Percentiles rank a stretch among this genome's conserved stretches.
phyloP scores from a whole-genome alignment of 2,797 vertebrate genomes.

The Chrysocyon brachyurus region DNA sequence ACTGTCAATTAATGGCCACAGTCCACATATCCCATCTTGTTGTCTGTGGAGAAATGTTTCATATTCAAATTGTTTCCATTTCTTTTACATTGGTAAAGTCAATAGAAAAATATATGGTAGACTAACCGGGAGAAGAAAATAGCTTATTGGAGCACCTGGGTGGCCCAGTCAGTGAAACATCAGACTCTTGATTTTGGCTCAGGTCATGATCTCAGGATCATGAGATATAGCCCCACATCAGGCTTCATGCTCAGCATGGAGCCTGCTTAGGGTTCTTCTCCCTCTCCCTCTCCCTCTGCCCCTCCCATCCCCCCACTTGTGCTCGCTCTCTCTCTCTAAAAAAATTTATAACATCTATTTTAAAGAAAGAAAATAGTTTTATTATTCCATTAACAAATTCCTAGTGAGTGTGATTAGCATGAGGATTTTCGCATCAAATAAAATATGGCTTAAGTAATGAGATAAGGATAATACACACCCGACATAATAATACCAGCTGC shows the following conservation, averaged over 20 bases:
- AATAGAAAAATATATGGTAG: neutral
- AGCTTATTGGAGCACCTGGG: neutral
- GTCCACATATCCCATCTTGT: neutral
- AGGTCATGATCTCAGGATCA: neutral
- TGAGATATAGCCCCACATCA: neutral
- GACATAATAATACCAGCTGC: neutral
- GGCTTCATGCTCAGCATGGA: too few species aligned
- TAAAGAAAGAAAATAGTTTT: neutral
- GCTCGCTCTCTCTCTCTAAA: neutral
- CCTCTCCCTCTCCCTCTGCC: neutral
- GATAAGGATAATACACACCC: neutral
- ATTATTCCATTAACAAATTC: slow-evolving; percentile 37
- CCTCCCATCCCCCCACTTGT: neutral
- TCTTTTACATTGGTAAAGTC: neutral
- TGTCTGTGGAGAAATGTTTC: neutral
- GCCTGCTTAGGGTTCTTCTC: neutral
- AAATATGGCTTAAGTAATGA: slow-evolving; percentile 5
- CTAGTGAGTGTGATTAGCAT: slow-evolving; percentile 28
- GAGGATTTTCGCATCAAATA: slow-evolving; percentile 37
- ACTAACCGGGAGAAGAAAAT: neutral
- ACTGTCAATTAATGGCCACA: neutral
- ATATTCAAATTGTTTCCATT: slow-evolving; percentile 11
- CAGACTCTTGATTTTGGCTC: neutral
- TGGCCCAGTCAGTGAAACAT: neutral
- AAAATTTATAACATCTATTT: neutral